These are phyloP conservation scores for Platorchestia sp. DNA, from an alignment of 1,140 invertebrate species.

Conservation along the genomic window DNA sequence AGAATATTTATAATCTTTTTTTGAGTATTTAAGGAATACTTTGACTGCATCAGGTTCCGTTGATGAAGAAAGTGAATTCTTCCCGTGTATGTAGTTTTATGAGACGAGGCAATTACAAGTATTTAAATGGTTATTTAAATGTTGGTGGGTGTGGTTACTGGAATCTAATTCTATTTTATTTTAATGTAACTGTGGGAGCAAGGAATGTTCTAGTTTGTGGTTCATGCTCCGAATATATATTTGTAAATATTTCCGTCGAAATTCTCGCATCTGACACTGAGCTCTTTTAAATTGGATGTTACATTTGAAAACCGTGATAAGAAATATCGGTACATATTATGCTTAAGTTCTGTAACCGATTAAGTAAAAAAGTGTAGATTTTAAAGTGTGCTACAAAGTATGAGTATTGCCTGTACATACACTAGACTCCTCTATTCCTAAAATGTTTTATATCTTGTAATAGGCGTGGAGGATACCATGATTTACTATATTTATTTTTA, in stretches of 20 bases:
- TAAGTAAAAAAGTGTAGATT: slow-evolving; percentile 25
- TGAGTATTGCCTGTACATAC: slow-evolving; percentile 35
- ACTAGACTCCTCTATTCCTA: slow-evolving; percentile 2
- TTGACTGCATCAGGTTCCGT: neutral
- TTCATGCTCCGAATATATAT: neutral
- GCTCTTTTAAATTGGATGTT: neutral
- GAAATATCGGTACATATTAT: neutral
- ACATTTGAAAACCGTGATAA: slow-evolving; percentile 13
- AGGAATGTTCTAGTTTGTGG: neutral
- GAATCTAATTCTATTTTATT: neutral
- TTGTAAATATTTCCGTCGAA: slow-evolving; percentile 14
- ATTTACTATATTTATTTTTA: slow-evolving; percentile 56
- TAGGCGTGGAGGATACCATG: slow-evolving; percentile 41
- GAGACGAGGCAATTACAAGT: neutral
- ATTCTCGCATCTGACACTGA: neutral
- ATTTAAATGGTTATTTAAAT: no score
- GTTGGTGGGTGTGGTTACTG: neutral
- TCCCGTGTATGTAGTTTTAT: neutral
- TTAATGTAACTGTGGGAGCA: neutral
- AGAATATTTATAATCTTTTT: neutral
- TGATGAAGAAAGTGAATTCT: neutral
- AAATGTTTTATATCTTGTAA: slow-evolving; percentile 50
- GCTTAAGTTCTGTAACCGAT: neutral
- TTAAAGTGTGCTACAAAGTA: slow-evolving; percentile 14
- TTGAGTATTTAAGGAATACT: neutral